Evolutionary conservation across 2,888 invertebrate species (phyloP), one percentile per base, ranked within the genome.

Genomic region (Mythimna loreyi): DNA sequence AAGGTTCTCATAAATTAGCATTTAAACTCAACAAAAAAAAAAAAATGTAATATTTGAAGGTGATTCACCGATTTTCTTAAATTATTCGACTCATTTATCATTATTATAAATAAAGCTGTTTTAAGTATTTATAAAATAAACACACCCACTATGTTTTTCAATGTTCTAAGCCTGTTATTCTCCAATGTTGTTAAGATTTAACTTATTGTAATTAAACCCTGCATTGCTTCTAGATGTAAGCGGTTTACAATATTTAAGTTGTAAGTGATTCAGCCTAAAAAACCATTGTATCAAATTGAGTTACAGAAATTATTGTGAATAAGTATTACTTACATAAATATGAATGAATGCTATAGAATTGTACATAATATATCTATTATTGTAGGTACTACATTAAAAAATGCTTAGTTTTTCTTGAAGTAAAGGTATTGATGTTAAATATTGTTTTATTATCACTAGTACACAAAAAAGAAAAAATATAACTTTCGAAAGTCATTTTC

Each of bases 381-480:
- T 76, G 80, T 86, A 86, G 87, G 85, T 79, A 89, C 89, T 81
- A 89, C 89, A 90, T 88, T 92, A 89, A 91, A 91, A 89, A 92
- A 92, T 90, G 92, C 91, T 92, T 93, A 93, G 92, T 89, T 89
- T 90, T 93, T 92, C 90, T 90, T 92, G 91, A 92, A 94, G 86
- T 92, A 92, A 93, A 93, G 80, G 86, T 93, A 91, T 91, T 90
- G 91, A 92, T 92, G 91, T 92, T 92, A 71, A 80, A 57, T 77
- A 30, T 78, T 85, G 78, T 86, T 86, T 67, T 78, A 72, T 72
- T 49, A 21, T 58, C 3, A 3, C 7, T 8, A 16, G 1, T 16
- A 7, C n/a, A 23, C 23, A 25, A 50, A 50, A 13, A 25, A 3
- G n/a, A 45, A n/a, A n/a, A 45, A 36, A 36, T n/a, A 4, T 1